A percentile compares a stretch with the other conserved stretches of the same genome.
These are phyloP conservation scores for Amphipyra tragopoginis DNA, from an alignment of 2,888 invertebrate genomes.

Conservation along the genomic window DNA sequence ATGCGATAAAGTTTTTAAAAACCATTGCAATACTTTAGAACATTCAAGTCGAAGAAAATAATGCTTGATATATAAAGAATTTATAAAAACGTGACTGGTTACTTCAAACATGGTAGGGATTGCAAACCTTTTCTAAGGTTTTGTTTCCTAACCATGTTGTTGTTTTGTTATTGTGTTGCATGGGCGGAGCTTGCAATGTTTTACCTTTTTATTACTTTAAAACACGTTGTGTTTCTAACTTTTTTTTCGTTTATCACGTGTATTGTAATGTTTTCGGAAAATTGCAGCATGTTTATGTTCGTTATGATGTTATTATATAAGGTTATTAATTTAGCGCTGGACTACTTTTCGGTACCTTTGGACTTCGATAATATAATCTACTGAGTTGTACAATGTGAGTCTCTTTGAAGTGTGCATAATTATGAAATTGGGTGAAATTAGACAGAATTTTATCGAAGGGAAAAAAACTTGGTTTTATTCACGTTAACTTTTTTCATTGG, in stretches of 20 bases:
- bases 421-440: too few relatives aligned
- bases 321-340: too few relatives aligned
- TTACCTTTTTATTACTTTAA: too few relatives aligned
- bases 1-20: not conserved
- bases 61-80: not conserved
- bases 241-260: not conserved
- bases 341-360: too few relatives aligned
- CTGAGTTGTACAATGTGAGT: too few relatives aligned
- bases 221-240: not conserved
- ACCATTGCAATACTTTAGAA: not conserved
- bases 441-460: too few relatives aligned
- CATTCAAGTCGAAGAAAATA: not conserved
- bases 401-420: too few relatives aligned
- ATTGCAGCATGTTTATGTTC: not conserved
- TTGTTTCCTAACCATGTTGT: slow-evolving; percentile 1
- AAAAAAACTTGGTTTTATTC: too few relatives aligned
- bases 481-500: too few relatives aligned
- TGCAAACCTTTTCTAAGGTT: slow-evolving; percentile 5
- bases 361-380: too few relatives aligned
- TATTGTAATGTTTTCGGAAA: not conserved
- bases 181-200: not conserved
- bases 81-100: not conserved
- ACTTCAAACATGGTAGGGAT: not conserved
- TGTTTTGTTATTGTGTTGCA: slow-evolving; percentile 5
- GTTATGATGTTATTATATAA: not conserved